Conservation (phyloP, 2,113 vertebrate genomes). For the Dromas ardeola region DNA sequence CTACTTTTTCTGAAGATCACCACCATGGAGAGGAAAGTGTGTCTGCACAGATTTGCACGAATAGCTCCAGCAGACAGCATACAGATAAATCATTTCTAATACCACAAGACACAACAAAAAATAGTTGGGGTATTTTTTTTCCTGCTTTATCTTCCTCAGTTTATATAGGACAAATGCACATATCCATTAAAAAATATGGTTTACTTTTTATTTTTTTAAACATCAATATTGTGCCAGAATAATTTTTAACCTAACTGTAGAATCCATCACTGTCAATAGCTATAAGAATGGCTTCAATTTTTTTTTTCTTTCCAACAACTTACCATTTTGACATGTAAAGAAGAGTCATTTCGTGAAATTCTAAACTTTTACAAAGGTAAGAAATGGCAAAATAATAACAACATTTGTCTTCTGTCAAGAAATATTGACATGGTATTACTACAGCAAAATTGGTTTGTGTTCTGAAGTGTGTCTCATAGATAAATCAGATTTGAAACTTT, state of each 20-base stretch:
- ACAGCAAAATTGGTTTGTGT: conserved; percentile 94
- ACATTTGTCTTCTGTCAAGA: conserved; percentile 94
- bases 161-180: conserved; percentile 20
- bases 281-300: conserved; percentile 50
- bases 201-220: conserved; percentile 44
- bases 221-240: conserved; percentile 40
- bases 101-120: neutral
- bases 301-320: conserved; percentile 57
- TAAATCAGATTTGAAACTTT: conserved; percentile 82
- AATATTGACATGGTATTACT: conserved; percentile 93
- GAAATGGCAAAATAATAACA: conserved; percentile 94
- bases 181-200: conserved; percentile 50
- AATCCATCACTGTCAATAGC: conserved; percentile 66
- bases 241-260: conserved; percentile 54
- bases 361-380: conserved; percentile 84
- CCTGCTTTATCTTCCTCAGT: neutral
- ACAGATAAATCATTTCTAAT: neutral
- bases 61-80: neutral
- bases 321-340: conserved; percentile 79
- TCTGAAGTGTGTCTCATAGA: conserved; percentile 88
- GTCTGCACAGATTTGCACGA: neutral
- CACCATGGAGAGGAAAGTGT: neutral
- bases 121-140: neutral
- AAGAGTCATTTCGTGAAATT: conserved; percentile 81
- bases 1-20: neutral